Base-by-base conservation (phyloP, 2,888 invertebrate genomes). In the Heliothis peltigera region DNA sequence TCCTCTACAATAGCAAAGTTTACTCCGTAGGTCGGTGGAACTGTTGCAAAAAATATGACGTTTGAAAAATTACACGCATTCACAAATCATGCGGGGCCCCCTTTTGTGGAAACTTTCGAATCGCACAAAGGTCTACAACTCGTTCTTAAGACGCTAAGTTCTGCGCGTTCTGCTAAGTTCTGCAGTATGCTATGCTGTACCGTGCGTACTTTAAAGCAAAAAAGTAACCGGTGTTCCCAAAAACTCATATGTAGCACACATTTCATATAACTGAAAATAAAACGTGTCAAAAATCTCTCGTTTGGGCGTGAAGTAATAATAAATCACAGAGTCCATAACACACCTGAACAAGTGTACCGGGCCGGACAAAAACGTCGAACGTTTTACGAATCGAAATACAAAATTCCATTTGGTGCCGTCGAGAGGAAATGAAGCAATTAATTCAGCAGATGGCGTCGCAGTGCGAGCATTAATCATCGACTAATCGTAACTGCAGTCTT, bases 401-500 rank as follows among this genome's bases (percentile, higher is more conserved):
- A 94, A 94, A 94, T 94, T 94, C 91, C 93, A 94, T 94, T 94
- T 90, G 91, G 91, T 88, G 87, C 92, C 90, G 91, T 91, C 91
- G 91, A 90, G 91, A 92, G 95, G 95, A 95, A 95, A 95, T 94
- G 94, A 94, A 94, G 91, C 95, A 94, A 95, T 95, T 95, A 94
- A 94, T 94, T 89, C 92, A 88, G 93, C 94, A 94, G 95, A 94
- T 94, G 94, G 94, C 93, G 92, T 89, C 90, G 90, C 92, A 92
- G 92, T 92, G 89, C 92, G 92, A 91, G 91, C 90, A 94, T 95
- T 94, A 94, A 94, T 95, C 95, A 95, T 94, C 90, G 91, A 91
- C 94, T 94, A 94, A 95, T 94, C 93, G 93, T 92, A 91, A 92
- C 94, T 94, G 93, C 94, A 95, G 94, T 94, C 94, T 94, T 94